Conservation (phyloP, 2,113 vertebrate genomes). For the Tachuris rubrigastra region DNA sequence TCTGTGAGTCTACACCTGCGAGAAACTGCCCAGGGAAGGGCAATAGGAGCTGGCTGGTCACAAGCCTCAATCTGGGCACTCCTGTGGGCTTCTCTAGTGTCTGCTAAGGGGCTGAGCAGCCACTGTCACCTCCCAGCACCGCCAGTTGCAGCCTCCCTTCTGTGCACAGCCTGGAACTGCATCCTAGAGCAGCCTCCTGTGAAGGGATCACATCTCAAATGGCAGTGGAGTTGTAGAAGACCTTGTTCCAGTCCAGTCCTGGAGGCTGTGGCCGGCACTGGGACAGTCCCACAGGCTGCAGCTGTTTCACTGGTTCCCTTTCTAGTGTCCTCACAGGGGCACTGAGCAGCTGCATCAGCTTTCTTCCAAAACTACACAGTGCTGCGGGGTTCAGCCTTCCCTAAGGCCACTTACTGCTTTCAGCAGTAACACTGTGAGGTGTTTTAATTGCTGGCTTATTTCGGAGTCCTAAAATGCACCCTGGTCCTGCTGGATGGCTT, state of each 20-base stretch:
- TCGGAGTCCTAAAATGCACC: neutral
- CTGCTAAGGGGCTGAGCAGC: neutral
- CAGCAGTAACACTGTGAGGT: neutral
- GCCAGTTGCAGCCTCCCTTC: neutral
- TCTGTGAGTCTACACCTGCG: neutral
- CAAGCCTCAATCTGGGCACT: neutral
- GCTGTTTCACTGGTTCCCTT: neutral
- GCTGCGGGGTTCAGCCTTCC: neutral
- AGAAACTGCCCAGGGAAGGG: neutral
- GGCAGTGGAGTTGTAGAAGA: neutral
- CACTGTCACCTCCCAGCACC: neutral
- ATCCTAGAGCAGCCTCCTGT: neutral
- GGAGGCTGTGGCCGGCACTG: neutral
- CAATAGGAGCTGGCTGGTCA: neutral
- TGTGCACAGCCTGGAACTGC: neutral
- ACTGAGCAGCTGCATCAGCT: neutral
- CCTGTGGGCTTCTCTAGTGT: neutral
- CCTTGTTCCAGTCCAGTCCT: neutral
- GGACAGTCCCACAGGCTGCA: neutral
- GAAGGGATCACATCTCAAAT: fast-evolving
- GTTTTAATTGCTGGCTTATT: neutral
- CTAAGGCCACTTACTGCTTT: neutral
- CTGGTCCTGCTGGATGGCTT: neutral
- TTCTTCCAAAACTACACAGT: fast-evolving
- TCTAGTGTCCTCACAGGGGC: neutral